phyloP scores from a whole-genome alignment of 1,140 invertebrate species.

The Mercenaria mercenaria region DNA sequence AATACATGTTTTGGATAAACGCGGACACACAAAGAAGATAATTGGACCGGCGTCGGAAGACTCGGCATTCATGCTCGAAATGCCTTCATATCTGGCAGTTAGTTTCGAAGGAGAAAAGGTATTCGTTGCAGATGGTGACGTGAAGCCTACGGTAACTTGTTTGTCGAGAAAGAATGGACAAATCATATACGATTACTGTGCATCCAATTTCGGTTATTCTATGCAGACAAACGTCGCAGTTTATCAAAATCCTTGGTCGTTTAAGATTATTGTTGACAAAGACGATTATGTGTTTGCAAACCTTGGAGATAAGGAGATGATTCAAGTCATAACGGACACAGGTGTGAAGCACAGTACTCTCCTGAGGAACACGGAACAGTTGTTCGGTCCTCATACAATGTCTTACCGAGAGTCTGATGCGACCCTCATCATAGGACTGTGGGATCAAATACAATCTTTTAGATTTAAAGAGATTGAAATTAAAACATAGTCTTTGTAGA shows the following conservation, averaged over 20 bases:
- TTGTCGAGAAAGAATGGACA: constrained; percentile 47
- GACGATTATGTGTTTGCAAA: constrained; percentile 58
- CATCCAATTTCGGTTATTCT: constrained; percentile 38
- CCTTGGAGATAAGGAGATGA: constrained; percentile 61
- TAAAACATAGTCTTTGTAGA: not conserved
- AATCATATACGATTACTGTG: constrained; percentile 54
- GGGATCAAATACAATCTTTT: constrained; percentile 62
- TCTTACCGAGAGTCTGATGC: constrained; percentile 53
- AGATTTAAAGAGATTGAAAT: constrained; percentile 60
- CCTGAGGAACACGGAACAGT: constrained; percentile 45
- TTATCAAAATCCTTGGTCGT: constrained; percentile 58
- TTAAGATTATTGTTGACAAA: constrained; percentile 56
- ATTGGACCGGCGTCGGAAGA: constrained; percentile 49
- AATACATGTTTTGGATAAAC: constrained; percentile 52
- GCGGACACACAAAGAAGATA: constrained; percentile 50
- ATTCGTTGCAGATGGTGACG: constrained; percentile 52
- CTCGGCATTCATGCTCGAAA: constrained; percentile 2
- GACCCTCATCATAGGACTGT: constrained; percentile 39
- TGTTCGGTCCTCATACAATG: constrained; percentile 63
- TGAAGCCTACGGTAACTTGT: constrained; percentile 50
- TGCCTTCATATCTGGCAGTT: constrained; percentile 52
- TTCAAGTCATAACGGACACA: constrained; percentile 50
- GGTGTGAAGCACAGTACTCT: constrained; percentile 21
- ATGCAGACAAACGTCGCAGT: not conserved
- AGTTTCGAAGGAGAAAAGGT: constrained; percentile 43